Evolutionary conservation across 2,888 invertebrate species (phyloP).

Genomic region (Leptinotarsa haldemani): DNA sequence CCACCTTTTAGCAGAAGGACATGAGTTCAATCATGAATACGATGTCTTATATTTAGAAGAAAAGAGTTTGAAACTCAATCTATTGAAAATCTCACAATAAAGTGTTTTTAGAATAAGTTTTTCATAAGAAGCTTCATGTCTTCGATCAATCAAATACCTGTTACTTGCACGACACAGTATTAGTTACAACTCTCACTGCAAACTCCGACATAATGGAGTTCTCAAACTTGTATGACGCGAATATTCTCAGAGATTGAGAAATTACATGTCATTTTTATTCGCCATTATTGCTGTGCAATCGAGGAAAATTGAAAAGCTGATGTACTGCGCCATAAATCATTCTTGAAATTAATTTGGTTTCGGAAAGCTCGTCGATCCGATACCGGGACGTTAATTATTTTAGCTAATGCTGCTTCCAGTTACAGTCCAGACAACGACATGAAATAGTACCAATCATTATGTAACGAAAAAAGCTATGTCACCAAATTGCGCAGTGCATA

Average conservation of each 20-base stretch:
- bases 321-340: conserved; percentile 12
- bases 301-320: conserved; percentile 11
- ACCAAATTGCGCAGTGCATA: no score
- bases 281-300: conserved; percentile 16
- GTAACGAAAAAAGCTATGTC: no score
- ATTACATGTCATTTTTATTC: conserved; percentile 3
- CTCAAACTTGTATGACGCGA: background rate
- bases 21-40: no score
- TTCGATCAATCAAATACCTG: background rate
- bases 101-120: no score
- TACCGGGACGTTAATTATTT: conserved; percentile 18
- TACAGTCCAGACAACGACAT: background rate
- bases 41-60: no score
- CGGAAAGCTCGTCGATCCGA: conserved; percentile 13
- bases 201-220: background rate
- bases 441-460: background rate
- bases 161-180: no score
- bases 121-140: background rate
- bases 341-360: conserved; percentile 22
- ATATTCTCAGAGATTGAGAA: background rate
- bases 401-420: background rate
- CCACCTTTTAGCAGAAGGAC: no score
- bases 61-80: no score
- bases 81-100: no score
- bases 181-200: background rate